A percentile compares a stretch with the other conserved stretches of the same genome.
Conservation (phyloP, 2,797 vertebrate genomes). For the Chiroxiphia lanceolata region DNA sequence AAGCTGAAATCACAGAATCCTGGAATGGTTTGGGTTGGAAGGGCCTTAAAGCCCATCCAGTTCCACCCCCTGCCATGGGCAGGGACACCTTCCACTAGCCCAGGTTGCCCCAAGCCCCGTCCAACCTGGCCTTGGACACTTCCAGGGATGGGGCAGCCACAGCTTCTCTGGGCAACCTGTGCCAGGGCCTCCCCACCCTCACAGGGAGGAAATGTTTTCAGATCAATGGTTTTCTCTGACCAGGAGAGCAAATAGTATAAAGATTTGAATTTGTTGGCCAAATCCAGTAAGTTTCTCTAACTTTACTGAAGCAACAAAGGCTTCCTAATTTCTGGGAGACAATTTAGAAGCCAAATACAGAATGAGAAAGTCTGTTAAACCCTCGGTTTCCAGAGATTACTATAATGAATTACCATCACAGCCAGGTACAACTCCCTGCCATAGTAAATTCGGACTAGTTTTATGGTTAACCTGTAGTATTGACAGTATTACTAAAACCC, state of each 20-base stretch:
- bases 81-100: neutral
- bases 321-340: neutral
- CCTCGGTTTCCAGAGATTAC: neutral
- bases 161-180: neutral
- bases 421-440: neutral
- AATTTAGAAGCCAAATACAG: neutral
- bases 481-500: neutral
- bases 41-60: too few relatives aligned
- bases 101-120: neutral
- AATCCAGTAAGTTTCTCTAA: neutral
- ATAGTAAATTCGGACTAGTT: neutral
- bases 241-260: neutral
- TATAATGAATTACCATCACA: neutral
- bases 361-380: neutral
- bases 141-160: neutral
- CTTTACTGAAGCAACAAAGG: neutral
- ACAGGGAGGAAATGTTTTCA: neutral
- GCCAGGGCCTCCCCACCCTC: neutral
- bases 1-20: rapidly evolving
- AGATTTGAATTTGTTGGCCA: neutral
- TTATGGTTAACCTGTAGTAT: neutral
- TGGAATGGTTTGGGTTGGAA: neutral
- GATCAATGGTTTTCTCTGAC: neutral
- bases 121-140: neutral
- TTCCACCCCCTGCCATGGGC: neutral